Conservation (phyloP, 1,140 invertebrate genomes). For the Uloborus diversus region DNA sequence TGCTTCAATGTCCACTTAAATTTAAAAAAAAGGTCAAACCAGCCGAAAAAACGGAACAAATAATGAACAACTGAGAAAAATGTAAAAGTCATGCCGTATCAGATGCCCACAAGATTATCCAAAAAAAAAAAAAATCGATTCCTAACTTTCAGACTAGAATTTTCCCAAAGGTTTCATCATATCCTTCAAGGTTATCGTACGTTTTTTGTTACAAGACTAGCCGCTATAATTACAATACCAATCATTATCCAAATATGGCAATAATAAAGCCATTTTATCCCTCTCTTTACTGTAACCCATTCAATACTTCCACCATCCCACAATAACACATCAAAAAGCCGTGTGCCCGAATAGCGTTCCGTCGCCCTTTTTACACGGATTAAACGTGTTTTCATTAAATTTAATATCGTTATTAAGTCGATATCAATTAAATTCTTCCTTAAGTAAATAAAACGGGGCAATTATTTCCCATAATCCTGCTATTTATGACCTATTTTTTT, state of each 20-base stretch:
- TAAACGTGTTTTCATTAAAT: slow-evolving; percentile 50
- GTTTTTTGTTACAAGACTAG: slow-evolving; percentile 18
- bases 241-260: slow-evolving; percentile 23
- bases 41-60: too few species aligned
- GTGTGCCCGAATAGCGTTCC: neutral
- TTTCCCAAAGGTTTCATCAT: neutral
- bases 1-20: too few species aligned
- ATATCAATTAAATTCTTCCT: slow-evolving; percentile 53
- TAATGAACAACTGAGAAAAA: too few species aligned
- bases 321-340: slow-evolving; percentile 7
- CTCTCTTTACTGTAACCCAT: neutral
- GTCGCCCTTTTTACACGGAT: slow-evolving; percentile 48
- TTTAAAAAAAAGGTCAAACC: too few species aligned
- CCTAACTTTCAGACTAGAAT: neutral
- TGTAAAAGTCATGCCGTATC: too few species aligned
- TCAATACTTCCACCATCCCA: neutral
- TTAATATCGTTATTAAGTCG: slow-evolving; percentile 51
- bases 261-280: slow-evolving; percentile 13
- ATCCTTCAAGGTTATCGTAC: slow-evolving; percentile 16
- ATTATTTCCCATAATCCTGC: slow-evolving; percentile 52
- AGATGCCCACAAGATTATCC: too few species aligned
- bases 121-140: too few species aligned
- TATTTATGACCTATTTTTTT: slow-evolving; percentile 40
- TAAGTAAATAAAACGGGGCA: slow-evolving; percentile 55
- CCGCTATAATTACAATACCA: neutral